phyloP scores from a whole-genome alignment of 1,140 invertebrate species.

The Trissolcus basalis region DNA sequence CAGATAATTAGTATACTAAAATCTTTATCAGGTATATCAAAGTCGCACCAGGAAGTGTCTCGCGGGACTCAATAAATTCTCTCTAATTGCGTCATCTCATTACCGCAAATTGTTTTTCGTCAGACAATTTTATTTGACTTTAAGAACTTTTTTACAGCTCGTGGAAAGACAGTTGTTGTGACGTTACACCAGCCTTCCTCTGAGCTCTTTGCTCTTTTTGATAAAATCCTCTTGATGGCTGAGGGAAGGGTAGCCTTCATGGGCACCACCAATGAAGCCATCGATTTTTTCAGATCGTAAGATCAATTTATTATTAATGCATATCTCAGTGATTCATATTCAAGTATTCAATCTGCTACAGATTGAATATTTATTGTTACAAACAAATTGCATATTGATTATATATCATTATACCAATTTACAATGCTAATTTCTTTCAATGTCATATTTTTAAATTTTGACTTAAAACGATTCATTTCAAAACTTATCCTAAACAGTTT shows the following conservation, averaged over 20 bases:
- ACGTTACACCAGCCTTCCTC: slow-evolving; percentile 98
- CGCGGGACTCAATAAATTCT: not conserved
- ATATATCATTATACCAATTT: too few species aligned
- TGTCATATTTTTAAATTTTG: too few species aligned
- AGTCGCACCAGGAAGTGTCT: slow-evolving; percentile 1
- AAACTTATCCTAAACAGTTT: too few species aligned
- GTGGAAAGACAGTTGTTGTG: slow-evolving; percentile 92
- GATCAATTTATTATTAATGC: too few species aligned
- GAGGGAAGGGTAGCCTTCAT: slow-evolving; percentile 94
- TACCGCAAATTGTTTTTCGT: too few species aligned
- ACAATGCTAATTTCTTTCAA: too few species aligned
- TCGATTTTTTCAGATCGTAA: slow-evolving; percentile 89
- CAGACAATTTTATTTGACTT: not conserved
- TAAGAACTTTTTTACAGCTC: slow-evolving; percentile 49
- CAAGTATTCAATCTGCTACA: too few species aligned
- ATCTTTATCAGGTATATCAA: slow-evolving; percentile 79
- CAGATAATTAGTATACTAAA: slow-evolving; percentile 92
- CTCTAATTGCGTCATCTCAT: slow-evolving; percentile 13
- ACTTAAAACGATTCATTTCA: too few species aligned
- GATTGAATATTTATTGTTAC: too few species aligned
- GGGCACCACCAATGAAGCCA: slow-evolving; percentile 86
- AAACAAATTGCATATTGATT: too few species aligned
- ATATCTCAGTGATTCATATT: too few species aligned
- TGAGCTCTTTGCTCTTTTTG: slow-evolving; percentile 94
- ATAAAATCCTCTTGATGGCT: slow-evolving; percentile 92